Evolutionary conservation across 2,797 vertebrate genomes (phyloP).

Genomic region (Lycodopsis pacificus): DNA sequence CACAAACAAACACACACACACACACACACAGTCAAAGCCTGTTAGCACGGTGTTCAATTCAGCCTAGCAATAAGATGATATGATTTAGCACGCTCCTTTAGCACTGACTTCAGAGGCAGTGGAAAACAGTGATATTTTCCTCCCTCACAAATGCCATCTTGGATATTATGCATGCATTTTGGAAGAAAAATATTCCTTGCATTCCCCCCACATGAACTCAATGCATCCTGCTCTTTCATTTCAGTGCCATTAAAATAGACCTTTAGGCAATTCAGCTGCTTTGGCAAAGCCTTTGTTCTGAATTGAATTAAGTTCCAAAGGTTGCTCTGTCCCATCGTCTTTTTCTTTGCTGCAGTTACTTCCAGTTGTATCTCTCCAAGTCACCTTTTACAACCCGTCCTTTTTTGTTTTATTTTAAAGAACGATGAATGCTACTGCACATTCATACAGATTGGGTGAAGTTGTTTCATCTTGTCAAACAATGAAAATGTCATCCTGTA

Average conservation of each 20-base stretch:
- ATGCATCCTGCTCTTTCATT: constrained; percentile 14
- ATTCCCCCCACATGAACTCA: constrained; percentile 20
- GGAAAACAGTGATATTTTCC: constrained; percentile 44
- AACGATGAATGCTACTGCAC: background rate
- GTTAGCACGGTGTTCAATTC: constrained; percentile 63
- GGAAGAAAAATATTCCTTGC: constrained; percentile 27
- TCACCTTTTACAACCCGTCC: background rate
- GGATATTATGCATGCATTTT: constrained; percentile 49
- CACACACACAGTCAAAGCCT: constrained; percentile 45
- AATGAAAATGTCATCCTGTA: background rate
- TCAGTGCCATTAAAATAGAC: constrained; percentile 28
- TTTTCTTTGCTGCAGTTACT: background rate
- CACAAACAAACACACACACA: background rate
- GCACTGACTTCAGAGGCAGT: constrained; percentile 57
- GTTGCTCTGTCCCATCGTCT: constrained; percentile 17
- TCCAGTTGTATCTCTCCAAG: background rate
- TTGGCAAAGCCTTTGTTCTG: constrained; percentile 16
- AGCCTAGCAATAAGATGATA: constrained; percentile 50
- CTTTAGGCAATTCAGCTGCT: constrained; percentile 21
- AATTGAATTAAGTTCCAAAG: constrained; percentile 42
- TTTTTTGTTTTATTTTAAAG: background rate
- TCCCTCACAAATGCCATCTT: constrained; percentile 50
- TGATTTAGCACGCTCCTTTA: constrained; percentile 60
- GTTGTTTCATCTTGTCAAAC: background rate
- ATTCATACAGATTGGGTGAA: background rate